A percentile compares a stretch with the other conserved stretches of the same genome.
phyloP scores from a whole-genome alignment of 2,888 invertebrate genomes.

The Hermaeophaga mercurialis region DNA sequence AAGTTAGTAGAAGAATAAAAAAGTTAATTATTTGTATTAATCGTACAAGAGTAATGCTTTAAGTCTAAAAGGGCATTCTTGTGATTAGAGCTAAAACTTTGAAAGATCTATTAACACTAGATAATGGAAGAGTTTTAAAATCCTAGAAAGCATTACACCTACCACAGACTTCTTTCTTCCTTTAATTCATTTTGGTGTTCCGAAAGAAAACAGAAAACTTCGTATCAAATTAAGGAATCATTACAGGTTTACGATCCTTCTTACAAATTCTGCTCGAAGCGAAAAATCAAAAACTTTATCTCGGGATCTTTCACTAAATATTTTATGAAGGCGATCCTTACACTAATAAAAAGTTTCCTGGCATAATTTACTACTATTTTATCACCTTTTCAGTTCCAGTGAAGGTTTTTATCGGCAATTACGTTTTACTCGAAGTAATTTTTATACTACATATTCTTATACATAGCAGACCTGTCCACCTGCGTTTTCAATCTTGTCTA shows the following conservation, averaged over 20 bases:
- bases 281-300: constrained; percentile 4
- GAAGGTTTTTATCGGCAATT: too few relatives aligned
- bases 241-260: constrained; percentile 9
- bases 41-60: too few relatives aligned
- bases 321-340: background rate
- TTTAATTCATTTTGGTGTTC: constrained; percentile 8
- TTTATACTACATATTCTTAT: too few relatives aligned
- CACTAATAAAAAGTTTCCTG: background rate
- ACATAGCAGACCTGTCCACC: too few relatives aligned
- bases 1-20: too few relatives aligned
- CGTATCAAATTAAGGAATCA: constrained; percentile 4
- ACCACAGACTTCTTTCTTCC: background rate
- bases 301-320: constrained; percentile 1
- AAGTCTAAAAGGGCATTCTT: too few relatives aligned
- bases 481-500: too few relatives aligned
- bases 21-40: too few relatives aligned
- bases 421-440: too few relatives aligned
- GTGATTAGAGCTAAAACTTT: background rate
- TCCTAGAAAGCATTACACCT: background rate
- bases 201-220: constrained; percentile 1
- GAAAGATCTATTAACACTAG: background rate
- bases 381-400: too few relatives aligned
- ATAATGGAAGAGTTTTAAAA: constrained; percentile 1
- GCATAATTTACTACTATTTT: too few relatives aligned
- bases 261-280: constrained; percentile 5